phyloP scores from a whole-genome alignment of 2,113 vertebrate species.

The Anolis sagrei region DNA sequence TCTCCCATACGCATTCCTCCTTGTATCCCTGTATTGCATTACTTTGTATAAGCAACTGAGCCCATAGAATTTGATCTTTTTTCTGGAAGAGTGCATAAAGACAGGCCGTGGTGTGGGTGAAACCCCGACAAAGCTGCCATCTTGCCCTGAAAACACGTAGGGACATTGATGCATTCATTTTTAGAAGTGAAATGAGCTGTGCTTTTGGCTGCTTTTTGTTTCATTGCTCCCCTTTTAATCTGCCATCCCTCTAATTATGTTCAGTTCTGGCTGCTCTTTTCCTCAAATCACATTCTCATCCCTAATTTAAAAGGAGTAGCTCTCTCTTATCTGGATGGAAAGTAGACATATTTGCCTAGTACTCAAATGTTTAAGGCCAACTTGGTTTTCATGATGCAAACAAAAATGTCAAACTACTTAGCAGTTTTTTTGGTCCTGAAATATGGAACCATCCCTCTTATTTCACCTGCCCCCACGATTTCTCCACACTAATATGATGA shows the following conservation, averaged over 20 bases:
- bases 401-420: not conserved
- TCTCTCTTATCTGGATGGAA: not conserved
- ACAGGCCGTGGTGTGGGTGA: not conserved
- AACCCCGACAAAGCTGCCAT: not conserved
- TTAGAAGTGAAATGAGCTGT: not conserved
- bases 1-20: not conserved
- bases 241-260: not conserved
- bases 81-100: not conserved
- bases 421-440: not conserved
- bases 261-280: not conserved
- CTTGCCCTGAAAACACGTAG: not conserved
- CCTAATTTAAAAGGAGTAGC: not conserved
- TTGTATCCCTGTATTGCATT: not conserved
- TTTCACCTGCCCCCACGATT: not conserved
- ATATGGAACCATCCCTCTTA: not conserved
- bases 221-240: conserved; percentile 3
- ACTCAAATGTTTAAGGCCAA: not conserved
- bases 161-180: not conserved
- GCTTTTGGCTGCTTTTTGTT: not conserved
- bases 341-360: not conserved
- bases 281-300: not conserved
- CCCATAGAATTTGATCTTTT: not conserved
- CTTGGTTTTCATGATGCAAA: not conserved
- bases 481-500: not conserved
- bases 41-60: not conserved